Percentiles rank a stretch among this genome's conserved stretches.
phyloP scores from a whole-genome alignment of 2,888 invertebrate species.

The Meandrusa payeni region DNA sequence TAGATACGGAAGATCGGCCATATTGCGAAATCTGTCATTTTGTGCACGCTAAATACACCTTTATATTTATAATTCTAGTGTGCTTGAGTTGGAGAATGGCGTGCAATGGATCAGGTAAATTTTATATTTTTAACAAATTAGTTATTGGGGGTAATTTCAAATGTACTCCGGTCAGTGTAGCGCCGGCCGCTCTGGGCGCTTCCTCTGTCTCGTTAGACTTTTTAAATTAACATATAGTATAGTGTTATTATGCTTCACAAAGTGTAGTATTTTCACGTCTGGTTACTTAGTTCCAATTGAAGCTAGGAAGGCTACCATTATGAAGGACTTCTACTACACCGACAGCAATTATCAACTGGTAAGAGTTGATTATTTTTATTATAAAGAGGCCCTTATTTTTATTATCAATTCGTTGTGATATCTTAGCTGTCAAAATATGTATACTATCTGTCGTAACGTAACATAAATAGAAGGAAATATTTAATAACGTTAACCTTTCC shows the following conservation, averaged over 20 bases:
- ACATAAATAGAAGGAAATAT: too few species aligned
- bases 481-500: too few species aligned
- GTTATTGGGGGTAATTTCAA: constrained; percentile 9
- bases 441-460: too few species aligned
- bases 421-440: too few species aligned
- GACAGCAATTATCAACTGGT: constrained; percentile 41
- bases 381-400: too few species aligned
- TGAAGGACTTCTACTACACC: constrained; percentile 36
- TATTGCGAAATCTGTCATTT: constrained; percentile 5
- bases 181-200: neutral
- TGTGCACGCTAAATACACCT: neutral
- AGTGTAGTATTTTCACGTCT: too few species aligned
- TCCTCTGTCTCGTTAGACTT: too few species aligned
- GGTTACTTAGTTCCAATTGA: too few species aligned
- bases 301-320: too few species aligned
- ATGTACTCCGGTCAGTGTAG: constrained; percentile 1
- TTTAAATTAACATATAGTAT: too few species aligned
- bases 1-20: neutral
- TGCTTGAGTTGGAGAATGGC: neutral
- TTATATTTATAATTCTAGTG: neutral
- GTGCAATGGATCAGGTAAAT: neutral
- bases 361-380: too few species aligned
- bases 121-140: constrained; percentile 14
- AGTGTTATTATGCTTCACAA: neutral
- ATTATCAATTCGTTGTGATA: too few species aligned